Percentiles rank a stretch among this genome's conserved stretches.
Evolutionary conservation across 2,113 vertebrate species (phyloP).

Genomic region (Rhinolophus sinicus): DNA sequence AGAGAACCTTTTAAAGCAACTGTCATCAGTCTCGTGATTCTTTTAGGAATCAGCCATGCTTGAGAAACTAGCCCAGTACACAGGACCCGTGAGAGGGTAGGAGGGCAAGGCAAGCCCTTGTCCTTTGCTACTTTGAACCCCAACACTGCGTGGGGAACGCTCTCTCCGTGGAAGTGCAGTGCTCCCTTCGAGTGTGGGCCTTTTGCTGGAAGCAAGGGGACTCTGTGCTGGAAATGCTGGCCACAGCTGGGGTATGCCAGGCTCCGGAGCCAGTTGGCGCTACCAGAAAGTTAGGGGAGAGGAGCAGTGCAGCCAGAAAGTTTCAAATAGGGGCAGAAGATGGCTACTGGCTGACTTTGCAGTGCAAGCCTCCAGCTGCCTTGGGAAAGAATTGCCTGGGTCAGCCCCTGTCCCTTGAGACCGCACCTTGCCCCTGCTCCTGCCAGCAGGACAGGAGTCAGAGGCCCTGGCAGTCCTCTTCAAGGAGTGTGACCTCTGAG

Average conservation of each 20-base stretch:
- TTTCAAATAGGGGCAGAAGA: conserved; percentile 6
- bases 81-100: neutral
- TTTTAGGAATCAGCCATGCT: conserved; percentile 44
- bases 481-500: conserved; percentile 22
- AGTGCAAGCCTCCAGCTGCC: neutral
- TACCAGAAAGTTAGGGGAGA: conserved; percentile 10
- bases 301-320: conserved; percentile 20
- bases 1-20: conserved; percentile 41
- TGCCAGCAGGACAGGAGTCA: neutral
- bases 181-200: neutral
- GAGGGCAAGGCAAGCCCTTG: neutral
- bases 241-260: neutral
- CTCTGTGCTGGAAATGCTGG: conserved; percentile 45
- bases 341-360: conserved; percentile 30
- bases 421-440: neutral
- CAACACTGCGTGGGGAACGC: neutral
- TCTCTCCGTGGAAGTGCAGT: neutral
- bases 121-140: conserved; percentile 16
- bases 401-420: neutral
- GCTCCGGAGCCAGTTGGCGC: neutral
- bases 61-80: neutral
- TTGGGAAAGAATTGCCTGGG: conserved; percentile 6
- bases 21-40: conserved; percentile 51
- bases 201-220: conserved; percentile 11
- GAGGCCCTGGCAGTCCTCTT: neutral